Conservation (phyloP, 2,888 invertebrate species). For the Drosophila recens region DNA sequence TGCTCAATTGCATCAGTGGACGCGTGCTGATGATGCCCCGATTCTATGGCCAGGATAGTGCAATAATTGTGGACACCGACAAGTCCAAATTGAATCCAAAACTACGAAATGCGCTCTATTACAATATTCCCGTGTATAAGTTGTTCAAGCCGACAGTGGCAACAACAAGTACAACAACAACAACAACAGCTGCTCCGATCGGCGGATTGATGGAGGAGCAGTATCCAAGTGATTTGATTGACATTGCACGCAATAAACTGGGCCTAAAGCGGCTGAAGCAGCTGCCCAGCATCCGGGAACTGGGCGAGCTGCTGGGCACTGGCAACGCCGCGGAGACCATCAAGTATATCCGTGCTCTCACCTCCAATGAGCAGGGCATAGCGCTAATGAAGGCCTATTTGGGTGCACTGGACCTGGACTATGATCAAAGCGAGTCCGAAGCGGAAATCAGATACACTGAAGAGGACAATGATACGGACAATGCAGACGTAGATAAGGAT, state of each 20-base stretch:
- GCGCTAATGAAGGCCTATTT: slow-evolving; percentile 78
- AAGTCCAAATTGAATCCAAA: slow-evolving; percentile 44
- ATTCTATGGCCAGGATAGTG: slow-evolving; percentile 70
- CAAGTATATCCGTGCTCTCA: slow-evolving; percentile 73
- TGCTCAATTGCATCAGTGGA: slow-evolving; percentile 53
- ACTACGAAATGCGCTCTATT: slow-evolving; percentile 57
- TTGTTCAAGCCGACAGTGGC: slow-evolving; percentile 58
- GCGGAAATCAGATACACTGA: slow-evolving; percentile 23
- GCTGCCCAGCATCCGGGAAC: slow-evolving; percentile 76
- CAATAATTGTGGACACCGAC: slow-evolving; percentile 64
- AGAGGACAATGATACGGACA: slow-evolving; percentile 44
- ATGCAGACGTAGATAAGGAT: slow-evolving; percentile 37
- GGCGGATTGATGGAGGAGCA: slow-evolving; percentile 58
- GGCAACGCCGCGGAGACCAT: slow-evolving; percentile 74
- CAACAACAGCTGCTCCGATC: slow-evolving; percentile 34
- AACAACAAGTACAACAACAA: too few species aligned
- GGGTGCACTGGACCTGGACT: slow-evolving; percentile 74
- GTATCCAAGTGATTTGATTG: slow-evolving; percentile 78
- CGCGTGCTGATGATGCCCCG: slow-evolving; percentile 45
- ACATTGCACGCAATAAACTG: slow-evolving; percentile 76
- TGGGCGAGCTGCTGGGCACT: slow-evolving; percentile 79
- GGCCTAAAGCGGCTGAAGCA: slow-evolving; percentile 73
- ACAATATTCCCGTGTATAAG: slow-evolving; percentile 67
- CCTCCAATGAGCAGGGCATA: slow-evolving; percentile 76
- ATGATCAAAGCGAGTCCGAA: slow-evolving; percentile 47